These are phyloP conservation scores for Ormyrus thymus DNA, from an alignment of 2,888 invertebrate genomes.

Conservation along the genomic window DNA sequence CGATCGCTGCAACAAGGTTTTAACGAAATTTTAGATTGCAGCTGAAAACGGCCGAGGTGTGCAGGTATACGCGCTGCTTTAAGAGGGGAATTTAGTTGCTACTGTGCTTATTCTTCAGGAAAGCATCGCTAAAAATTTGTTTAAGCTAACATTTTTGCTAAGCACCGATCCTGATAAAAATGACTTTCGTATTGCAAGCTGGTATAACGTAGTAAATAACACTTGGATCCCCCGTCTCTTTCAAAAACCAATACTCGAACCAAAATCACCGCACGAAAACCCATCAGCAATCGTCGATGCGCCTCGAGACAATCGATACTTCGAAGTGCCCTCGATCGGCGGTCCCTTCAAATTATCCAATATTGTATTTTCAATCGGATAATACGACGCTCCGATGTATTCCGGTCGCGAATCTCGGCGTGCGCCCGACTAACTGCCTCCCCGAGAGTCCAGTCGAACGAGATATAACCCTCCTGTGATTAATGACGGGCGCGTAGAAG, in stretches of 20 bases:
- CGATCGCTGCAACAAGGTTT: neutral
- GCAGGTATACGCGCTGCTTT: too few relatives aligned
- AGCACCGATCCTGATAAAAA: too few relatives aligned
- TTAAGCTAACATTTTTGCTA: too few relatives aligned
- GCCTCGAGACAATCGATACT: conserved; percentile 17
- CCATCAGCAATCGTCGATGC: conserved; percentile 27
- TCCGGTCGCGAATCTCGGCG: conserved; percentile 25
- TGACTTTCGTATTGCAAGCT: too few relatives aligned
- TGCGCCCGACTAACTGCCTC: conserved; percentile 1
- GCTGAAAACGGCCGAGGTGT: too few relatives aligned
- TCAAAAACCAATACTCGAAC: too few relatives aligned
- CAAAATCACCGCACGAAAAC: neutral
- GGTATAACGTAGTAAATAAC: too few relatives aligned
- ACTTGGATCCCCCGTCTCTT: too few relatives aligned
- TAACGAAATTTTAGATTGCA: too few relatives aligned
- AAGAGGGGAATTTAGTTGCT: too few relatives aligned
- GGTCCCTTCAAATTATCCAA: conserved; percentile 39
- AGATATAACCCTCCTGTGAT: conserved; percentile 23
- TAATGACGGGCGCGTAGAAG: conserved; percentile 37
- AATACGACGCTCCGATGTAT: conserved; percentile 23
- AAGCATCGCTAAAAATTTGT: too few relatives aligned
- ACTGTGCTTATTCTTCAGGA: too few relatives aligned
- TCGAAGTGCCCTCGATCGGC: neutral
- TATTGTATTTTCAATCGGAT: conserved; percentile 46
- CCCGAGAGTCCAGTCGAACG: neutral